phyloP scores from a whole-genome alignment of 1,140 invertebrate species.

The Ditylenchus dipsaci region DNA sequence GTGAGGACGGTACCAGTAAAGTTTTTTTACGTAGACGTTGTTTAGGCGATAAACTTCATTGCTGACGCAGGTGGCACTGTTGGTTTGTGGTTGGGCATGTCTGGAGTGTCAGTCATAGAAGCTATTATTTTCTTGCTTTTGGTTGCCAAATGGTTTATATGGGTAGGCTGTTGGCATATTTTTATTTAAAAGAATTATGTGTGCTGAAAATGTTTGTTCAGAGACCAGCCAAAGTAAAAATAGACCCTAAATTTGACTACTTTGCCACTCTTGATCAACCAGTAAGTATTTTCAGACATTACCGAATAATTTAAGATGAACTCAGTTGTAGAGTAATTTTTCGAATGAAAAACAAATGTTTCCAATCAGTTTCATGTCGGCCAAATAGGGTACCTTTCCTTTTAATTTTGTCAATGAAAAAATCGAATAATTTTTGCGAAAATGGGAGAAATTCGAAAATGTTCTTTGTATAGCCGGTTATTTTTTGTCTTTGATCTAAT shows the following conservation, averaged over 20 bases:
- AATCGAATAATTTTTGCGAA: too few relatives aligned
- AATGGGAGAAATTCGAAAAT: too few relatives aligned
- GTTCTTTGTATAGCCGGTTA: too few relatives aligned
- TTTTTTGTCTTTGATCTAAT: too few relatives aligned
- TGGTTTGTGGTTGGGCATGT: constrained; percentile 38
- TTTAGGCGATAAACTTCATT: constrained; percentile 42
- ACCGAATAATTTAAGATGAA: neutral
- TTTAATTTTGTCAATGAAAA: too few relatives aligned
- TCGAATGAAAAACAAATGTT: neutral
- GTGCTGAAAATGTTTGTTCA: neutral
- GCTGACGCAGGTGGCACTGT: constrained; percentile 41
- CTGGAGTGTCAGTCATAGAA: constrained; percentile 5
- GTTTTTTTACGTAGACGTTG: constrained; percentile 1
- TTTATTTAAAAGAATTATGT: too few relatives aligned
- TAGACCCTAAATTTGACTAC: constrained; percentile 5
- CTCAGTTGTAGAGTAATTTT: neutral
- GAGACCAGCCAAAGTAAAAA: neutral
- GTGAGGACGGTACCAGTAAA: constrained; percentile 1
- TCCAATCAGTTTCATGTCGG: too few relatives aligned
- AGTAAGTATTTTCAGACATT: neutral
- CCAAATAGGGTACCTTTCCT: too few relatives aligned
- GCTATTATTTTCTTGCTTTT: constrained; percentile 5
- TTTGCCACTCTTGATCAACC: neutral
- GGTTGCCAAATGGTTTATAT: neutral
- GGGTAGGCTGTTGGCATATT: too few relatives aligned